phyloP scores from a whole-genome alignment of 2,797 vertebrate species.

The Smutsia gigantea region DNA sequence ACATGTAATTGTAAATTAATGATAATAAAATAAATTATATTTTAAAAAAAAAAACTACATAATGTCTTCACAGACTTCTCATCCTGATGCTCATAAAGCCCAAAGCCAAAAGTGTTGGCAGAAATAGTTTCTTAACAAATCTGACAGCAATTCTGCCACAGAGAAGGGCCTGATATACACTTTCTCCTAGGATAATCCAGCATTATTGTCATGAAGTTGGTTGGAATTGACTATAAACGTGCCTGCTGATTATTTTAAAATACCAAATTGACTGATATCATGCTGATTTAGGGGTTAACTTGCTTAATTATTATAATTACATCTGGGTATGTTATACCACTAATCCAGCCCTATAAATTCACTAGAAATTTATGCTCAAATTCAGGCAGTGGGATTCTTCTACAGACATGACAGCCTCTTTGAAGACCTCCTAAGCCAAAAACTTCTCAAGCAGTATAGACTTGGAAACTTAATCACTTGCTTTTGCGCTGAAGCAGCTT shows the following conservation, averaged over 20 bases:
- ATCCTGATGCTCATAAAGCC: neutral
- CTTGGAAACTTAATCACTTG: neutral
- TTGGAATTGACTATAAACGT: neutral
- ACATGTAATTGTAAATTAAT: no score
- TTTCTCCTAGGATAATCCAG: neutral
- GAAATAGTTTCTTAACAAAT: neutral
- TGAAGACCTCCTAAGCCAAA: neutral
- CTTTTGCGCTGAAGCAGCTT: neutral
- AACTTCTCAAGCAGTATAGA: neutral
- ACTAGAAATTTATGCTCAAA: neutral
- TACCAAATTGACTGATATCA: neutral
- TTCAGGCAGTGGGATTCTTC: neutral
- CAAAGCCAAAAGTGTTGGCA: neutral
- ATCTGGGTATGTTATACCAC: neutral
- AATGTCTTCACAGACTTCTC: neutral
- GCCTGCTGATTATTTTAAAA: neutral
- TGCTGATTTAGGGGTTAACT: neutral
- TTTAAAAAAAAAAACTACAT: no score
- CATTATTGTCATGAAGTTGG: neutral
- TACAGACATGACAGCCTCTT: neutral
- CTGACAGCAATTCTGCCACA: neutral
- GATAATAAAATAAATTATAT: no score
- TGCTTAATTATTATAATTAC: neutral
- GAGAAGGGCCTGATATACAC: neutral
- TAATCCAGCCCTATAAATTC: neutral